Evolutionary conservation across 1,140 invertebrate genomes (phyloP).

Genomic region (Drosophila guanche): DNA sequence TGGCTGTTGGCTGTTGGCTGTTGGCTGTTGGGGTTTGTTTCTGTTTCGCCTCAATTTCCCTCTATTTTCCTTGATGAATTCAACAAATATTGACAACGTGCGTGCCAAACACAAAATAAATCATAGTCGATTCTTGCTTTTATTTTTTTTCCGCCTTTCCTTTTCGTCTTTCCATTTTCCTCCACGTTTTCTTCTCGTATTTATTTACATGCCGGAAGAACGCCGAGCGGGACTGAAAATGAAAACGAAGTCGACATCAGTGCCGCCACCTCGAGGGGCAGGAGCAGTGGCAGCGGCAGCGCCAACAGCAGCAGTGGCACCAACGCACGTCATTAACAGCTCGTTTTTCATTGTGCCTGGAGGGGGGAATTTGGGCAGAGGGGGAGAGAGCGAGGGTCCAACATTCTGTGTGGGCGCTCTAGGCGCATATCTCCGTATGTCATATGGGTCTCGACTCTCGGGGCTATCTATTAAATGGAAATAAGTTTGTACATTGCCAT

Average conservation of each 20-base stretch:
- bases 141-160: slow-evolving; percentile 53
- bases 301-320: slow-evolving; percentile 29
- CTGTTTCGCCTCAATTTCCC: slow-evolving; percentile 47
- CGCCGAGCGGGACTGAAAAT: slow-evolving; percentile 50
- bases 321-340: slow-evolving; percentile 75
- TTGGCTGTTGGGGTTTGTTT: slow-evolving; percentile 13
- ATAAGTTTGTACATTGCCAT: slow-evolving; percentile 54
- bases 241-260: slow-evolving; percentile 21
- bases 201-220: slow-evolving; percentile 81
- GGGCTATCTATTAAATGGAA: slow-evolving; percentile 51
- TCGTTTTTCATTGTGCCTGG: slow-evolving; percentile 40
- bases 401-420: slow-evolving; percentile 36
- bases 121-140: slow-evolving; percentile 76
- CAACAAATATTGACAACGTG: slow-evolving; percentile 80
- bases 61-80: slow-evolving; percentile 70
- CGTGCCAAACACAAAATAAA: slow-evolving; percentile 79
- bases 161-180: slow-evolving; percentile 52
- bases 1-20: slow-evolving; percentile 15
- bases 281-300: slow-evolving; percentile 1
- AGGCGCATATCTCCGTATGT: slow-evolving; percentile 42
- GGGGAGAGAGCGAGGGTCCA: slow-evolving; percentile 9
- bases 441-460: slow-evolving; percentile 51
- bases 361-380: not conserved
- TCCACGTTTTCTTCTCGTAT: slow-evolving; percentile 54
- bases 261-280: too few species aligned